Base-by-base conservation (phyloP, 2,797 vertebrate species). In the Poecilia wingei region DNA sequence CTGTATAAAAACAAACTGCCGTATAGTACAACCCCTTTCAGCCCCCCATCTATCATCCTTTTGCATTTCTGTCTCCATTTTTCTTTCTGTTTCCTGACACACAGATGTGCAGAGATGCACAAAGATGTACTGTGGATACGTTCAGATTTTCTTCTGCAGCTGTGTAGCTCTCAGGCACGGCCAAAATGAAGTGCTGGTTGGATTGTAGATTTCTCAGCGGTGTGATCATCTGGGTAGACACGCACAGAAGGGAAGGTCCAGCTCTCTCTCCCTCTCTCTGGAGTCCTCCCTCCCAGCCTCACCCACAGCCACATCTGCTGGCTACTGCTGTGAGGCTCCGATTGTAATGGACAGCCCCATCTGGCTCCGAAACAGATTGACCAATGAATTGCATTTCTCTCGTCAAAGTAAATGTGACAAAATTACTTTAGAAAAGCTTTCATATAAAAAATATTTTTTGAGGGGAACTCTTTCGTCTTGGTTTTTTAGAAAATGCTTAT, bases 231-330 rank as follows among this genome's bases (percentile, higher is more conserved):
- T 88, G 89, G 89, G 88, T 89, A 84, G 87, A 91, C 82, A 83
- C 86, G 81, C 87, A 91, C 73, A 55, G 76, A 91, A 90, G 85
- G 84, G 86, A 90, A 89, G 87, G 86, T 86, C 89, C 77, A 6
- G 72, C 84, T 83, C 85, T 91, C 86, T 68, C 66, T 69, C 66
- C 22, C 39, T 33, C 43, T 89, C 88, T 90, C 91, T 79, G 57
- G 90, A 88, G 86, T 82, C 87, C 80, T 83, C 81, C 84, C 87
- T 86, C 79, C 70, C 77, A 73, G 79, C 81, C 74, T 88, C 90
- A 87, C 86, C 91, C 89, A 86, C 86, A 91, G 89, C 87, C 89
- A 91, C 94, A 93, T 94, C 90, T 93, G 91, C 82, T 82, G 83
- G 84, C 85, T 85, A 87, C 91, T 91, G 90, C 90, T 91, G 91